phyloP scores from a whole-genome alignment of 53 echinoderm and acorn worm species.

The Mesocentrotus franciscanus region DNA sequence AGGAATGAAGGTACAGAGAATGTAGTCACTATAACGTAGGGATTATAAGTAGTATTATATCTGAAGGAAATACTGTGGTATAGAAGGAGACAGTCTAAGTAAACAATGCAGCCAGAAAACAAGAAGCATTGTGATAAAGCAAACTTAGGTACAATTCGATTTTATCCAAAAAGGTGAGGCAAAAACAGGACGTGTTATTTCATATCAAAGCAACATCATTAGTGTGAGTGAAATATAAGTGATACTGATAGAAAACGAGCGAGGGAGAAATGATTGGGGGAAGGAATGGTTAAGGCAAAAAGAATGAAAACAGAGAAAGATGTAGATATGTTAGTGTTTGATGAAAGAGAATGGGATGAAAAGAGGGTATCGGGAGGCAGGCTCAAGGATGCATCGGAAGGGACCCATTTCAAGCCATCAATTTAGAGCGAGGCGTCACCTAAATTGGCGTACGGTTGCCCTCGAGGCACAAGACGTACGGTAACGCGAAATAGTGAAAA shows the following conservation, averaged over 20 bases:
- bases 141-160: too few species aligned
- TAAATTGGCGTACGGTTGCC: constrained; percentile 41
- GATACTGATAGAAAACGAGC: background rate
- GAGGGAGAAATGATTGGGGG: background rate
- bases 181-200: too few species aligned
- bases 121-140: too few species aligned
- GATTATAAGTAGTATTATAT: too few species aligned
- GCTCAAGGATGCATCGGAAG: background rate
- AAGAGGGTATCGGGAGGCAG: background rate
- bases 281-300: background rate
- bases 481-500: background rate
- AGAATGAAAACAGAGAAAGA: background rate
- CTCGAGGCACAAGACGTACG: background rate
- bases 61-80: too few species aligned
- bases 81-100: too few species aligned
- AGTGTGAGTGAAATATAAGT: background rate
- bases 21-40: too few species aligned
- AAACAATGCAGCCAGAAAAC: too few species aligned
- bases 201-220: background rate
- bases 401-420: constrained; percentile 49
- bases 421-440: constrained; percentile 48
- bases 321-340: background rate
- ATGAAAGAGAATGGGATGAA: background rate
- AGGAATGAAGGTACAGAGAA: too few species aligned
- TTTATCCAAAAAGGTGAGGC: too few species aligned